Conservation (phyloP, 1,140 invertebrate genomes). For the Drosophila busckii region DNA sequence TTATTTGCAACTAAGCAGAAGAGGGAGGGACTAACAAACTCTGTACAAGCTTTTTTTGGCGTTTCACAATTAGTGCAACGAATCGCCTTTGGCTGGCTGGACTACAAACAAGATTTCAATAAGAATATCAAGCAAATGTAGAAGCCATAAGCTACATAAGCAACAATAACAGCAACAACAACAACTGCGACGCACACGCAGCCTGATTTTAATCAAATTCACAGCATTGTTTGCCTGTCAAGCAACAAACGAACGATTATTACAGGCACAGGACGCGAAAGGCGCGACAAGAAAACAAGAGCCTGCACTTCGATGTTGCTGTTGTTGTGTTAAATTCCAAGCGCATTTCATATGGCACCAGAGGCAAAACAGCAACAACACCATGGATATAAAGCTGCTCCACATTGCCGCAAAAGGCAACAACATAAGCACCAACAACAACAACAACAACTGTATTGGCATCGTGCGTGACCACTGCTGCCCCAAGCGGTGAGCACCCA, state of each 20-base stretch:
- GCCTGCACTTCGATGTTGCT: slow-evolving; percentile 36
- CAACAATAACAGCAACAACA: slow-evolving; percentile 35
- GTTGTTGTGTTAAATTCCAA: slow-evolving; percentile 61
- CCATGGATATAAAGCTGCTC: slow-evolving; percentile 46
- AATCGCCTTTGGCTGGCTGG: slow-evolving; percentile 43
- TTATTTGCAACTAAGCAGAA: not conserved
- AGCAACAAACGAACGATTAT: slow-evolving; percentile 64
- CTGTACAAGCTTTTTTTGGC: slow-evolving; percentile 40
- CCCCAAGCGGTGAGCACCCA: slow-evolving; percentile 37
- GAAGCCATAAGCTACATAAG: slow-evolving; percentile 32
- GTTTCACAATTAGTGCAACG: slow-evolving; percentile 70
- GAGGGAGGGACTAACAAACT: not conserved
- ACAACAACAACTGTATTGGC: slow-evolving; percentile 3
- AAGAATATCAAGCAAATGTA: slow-evolving; percentile 47
- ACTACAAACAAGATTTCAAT: slow-evolving; percentile 56
- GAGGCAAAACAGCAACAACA: slow-evolving; percentile 51
- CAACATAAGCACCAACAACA: slow-evolving; percentile 15
- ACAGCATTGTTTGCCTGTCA: slow-evolving; percentile 78
- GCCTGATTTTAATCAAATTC: slow-evolving; percentile 78
- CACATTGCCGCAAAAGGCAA: slow-evolving; percentile 43
- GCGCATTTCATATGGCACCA: slow-evolving; percentile 73
- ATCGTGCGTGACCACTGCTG: slow-evolving; percentile 61
- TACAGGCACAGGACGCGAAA: slow-evolving; percentile 53
- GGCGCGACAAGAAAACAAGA: slow-evolving; percentile 36
- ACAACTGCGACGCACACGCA: slow-evolving; percentile 61